Conservation (phyloP, 2,113 vertebrate species). For the Mohoua ochrocephala region DNA sequence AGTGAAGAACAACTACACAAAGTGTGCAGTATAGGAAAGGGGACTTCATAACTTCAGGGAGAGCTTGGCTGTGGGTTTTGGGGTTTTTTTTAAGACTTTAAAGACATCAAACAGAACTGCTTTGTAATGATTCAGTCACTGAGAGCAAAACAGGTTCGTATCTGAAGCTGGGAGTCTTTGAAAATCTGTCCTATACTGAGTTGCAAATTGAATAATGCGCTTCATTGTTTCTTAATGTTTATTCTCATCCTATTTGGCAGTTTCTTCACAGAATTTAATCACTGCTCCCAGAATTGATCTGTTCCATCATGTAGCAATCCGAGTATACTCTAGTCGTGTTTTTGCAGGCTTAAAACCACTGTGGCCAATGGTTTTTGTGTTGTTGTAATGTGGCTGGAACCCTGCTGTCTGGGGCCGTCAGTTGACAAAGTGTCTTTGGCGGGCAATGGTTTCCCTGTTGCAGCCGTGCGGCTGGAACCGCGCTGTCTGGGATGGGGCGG, state of each 20-base stretch:
- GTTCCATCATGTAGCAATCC: constrained; percentile 20
- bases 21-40: background rate
- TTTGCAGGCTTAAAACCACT: constrained; percentile 12
- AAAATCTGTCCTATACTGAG: background rate
- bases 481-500: constrained; percentile 19
- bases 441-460: background rate
- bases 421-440: constrained; percentile 12
- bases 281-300: constrained; percentile 16
- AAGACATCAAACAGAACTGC: constrained; percentile 25
- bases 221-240: constrained; percentile 51
- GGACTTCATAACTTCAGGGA: background rate
- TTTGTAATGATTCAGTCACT: constrained; percentile 9
- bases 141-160: constrained; percentile 26
- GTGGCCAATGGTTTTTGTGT: constrained; percentile 1
- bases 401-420: constrained; percentile 1
- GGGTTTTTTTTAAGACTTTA: background rate
- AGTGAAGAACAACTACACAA: background rate
- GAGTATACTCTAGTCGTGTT: constrained; percentile 5
- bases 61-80: background rate
- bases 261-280: constrained; percentile 41
- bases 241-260: constrained; percentile 33
- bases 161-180: constrained; percentile 11
- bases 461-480: background rate
- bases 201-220: constrained; percentile 23
- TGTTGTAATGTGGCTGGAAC: constrained; percentile 39